phyloP scores from a whole-genome alignment of 1,140 invertebrate species.

The Rhyacophila brunnea region DNA sequence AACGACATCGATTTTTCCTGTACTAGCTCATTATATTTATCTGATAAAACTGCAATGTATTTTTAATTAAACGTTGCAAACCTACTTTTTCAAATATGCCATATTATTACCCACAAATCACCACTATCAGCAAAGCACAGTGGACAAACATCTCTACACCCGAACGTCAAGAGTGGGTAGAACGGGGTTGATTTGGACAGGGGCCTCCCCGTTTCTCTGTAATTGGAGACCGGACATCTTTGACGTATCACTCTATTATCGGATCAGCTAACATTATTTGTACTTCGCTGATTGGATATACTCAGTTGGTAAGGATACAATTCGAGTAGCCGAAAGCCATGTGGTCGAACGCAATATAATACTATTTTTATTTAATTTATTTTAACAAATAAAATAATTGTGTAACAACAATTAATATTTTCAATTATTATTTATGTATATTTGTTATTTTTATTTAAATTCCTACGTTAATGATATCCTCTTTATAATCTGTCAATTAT shows the following conservation, averaged over 20 bases:
- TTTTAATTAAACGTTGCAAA: constrained; percentile 22
- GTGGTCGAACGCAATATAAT: no score
- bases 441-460: no score
- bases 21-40: constrained; percentile 9
- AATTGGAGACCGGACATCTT: constrained; percentile 55
- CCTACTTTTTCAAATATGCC: constrained; percentile 12
- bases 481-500: no score
- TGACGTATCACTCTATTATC: constrained; percentile 57
- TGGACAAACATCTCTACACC: background rate
- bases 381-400: no score
- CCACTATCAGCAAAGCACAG: background rate
- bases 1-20: background rate
- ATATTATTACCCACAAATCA: background rate
- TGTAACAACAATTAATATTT: no score
- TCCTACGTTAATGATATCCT: no score
- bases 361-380: no score
- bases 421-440: no score
- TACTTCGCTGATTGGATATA: constrained; percentile 50
- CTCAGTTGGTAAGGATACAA: no score
- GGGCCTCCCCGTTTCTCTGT: constrained; percentile 34
- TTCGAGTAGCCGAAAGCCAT: no score
- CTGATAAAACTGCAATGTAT: constrained; percentile 11
- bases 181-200: background rate
- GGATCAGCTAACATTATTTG: constrained; percentile 55
- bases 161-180: background rate